Percentiles rank a stretch among this genome's conserved stretches.
Evolutionary conservation across 1,140 invertebrate genomes (phyloP).

Genomic region (Pseudomyrmex gracilis): DNA sequence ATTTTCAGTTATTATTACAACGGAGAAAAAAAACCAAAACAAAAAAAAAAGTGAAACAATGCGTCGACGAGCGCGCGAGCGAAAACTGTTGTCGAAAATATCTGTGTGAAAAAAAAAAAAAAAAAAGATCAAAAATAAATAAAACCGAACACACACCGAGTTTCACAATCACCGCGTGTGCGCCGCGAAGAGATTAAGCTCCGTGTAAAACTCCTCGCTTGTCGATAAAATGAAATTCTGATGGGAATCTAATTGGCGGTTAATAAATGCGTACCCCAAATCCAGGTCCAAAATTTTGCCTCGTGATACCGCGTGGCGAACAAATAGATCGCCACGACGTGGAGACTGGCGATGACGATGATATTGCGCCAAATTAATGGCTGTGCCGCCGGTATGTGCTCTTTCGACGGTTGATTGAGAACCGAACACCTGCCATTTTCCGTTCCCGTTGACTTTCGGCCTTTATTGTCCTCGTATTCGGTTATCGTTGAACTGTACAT

Average conservation of each 20-base stretch:
- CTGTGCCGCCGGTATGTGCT: conserved; percentile 63
- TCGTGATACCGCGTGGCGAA: conserved; percentile 69
- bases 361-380: conserved; percentile 81
- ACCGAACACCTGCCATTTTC: conserved; percentile 61
- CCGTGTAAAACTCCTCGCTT: neutral
- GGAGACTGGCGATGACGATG: conserved; percentile 77
- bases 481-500: conserved; percentile 80
- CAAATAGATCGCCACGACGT: conserved; percentile 75
- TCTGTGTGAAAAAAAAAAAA: no score
- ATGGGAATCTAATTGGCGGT: neutral
- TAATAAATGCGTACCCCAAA: conserved; percentile 77
- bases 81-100: no score
- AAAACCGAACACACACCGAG: no score
- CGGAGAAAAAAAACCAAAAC: no score
- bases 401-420: conserved; percentile 53
- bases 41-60: no score
- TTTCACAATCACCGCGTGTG: no score
- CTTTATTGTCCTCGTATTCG: conserved; percentile 72
- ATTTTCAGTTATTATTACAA: no score
- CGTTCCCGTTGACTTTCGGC: conserved; percentile 39
- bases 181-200: no score
- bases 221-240: neutral
- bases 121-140: no score
- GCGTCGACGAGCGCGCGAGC: no score
- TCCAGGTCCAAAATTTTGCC: conserved; percentile 80